phyloP scores from a whole-genome alignment of 2,113 vertebrate species.

The Rhea pennata region DNA sequence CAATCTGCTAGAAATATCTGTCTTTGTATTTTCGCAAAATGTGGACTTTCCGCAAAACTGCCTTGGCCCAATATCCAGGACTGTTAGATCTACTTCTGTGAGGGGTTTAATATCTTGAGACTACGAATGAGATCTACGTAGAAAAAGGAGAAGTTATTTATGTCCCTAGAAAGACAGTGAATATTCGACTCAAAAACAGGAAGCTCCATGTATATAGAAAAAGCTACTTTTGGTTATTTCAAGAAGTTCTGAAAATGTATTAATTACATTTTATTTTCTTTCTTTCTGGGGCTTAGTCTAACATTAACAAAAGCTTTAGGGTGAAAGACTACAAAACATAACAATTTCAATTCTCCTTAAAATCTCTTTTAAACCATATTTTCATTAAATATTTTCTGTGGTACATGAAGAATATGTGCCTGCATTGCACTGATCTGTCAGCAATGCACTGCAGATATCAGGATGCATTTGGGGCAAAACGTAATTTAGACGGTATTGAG shows the following conservation, averaged over 20 bases:
- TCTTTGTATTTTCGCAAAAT: neutral
- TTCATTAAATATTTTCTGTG: neutral
- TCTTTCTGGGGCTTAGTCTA: neutral
- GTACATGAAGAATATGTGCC: neutral
- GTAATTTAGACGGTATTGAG: neutral
- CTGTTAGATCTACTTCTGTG: neutral
- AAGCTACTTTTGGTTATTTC: neutral
- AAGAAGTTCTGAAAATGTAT: neutral
- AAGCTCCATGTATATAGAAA: neutral
- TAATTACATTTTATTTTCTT: neutral
- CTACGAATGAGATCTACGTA: neutral
- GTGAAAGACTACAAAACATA: neutral
- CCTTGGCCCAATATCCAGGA: neutral
- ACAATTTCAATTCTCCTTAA: neutral
- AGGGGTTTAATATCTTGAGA: neutral
- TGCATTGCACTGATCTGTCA: neutral
- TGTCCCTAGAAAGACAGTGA: neutral
- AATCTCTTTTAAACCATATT: neutral
- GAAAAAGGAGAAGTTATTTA: neutral
- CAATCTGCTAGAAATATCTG: neutral
- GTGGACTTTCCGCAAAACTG: neutral
- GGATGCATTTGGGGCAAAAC: rapidly evolving
- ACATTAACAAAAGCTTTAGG: neutral
- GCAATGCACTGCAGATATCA: neutral
- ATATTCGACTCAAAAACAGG: neutral